Base-by-base conservation (phyloP, 2,113 vertebrate genomes). In the Nestor notabilis region DNA sequence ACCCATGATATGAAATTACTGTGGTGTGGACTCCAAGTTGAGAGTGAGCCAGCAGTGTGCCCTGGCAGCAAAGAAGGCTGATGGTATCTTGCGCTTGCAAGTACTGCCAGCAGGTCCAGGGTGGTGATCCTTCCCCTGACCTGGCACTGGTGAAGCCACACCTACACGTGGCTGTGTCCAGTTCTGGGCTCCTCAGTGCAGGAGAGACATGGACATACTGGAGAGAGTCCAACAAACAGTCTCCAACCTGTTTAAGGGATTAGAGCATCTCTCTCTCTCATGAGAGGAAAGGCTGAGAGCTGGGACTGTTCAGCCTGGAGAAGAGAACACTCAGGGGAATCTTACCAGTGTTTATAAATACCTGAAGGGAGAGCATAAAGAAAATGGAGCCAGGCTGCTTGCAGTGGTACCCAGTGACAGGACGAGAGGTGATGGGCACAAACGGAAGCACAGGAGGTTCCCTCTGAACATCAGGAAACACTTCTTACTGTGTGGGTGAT, bases 1-100 rank as follows among this genome's bases (percentile, higher is more conserved):
- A 6, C 10, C 0, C 7, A 46, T 4, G 17, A 35, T 27, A 60
- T 0, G 1, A 47, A 58, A 58, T 63, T 27, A 52, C 2, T 41
- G 47, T n/a, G 52, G 1, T 8, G n/a, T 37, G 37, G 43, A 41
- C 43, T 18, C 16, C 20, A 53, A 47, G 71, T 1, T 68, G 23
- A 50, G 46, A 9, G 6, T 9, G 5, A 78, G 37, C 37, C 43
- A 37, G 47, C 43, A 11, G 21, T 2, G 21, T 52, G 35, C 37
- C 18, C 28, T 87, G 47, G 33, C 44, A 35, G 69, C 28, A 63
- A 61, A 46, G 43, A 14, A 4, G 7, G 52, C 47, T 71, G 49
- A 55, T 4, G 55, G 33, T 33, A 41, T 78, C 43, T 37, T 56
- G 52, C 17, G 46, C 47, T 50, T 50, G 9, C 47, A 25, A 77